These are phyloP conservation scores for Phania funesta DNA, from an alignment of 2,888 invertebrate genomes.

Conservation along the genomic window DNA sequence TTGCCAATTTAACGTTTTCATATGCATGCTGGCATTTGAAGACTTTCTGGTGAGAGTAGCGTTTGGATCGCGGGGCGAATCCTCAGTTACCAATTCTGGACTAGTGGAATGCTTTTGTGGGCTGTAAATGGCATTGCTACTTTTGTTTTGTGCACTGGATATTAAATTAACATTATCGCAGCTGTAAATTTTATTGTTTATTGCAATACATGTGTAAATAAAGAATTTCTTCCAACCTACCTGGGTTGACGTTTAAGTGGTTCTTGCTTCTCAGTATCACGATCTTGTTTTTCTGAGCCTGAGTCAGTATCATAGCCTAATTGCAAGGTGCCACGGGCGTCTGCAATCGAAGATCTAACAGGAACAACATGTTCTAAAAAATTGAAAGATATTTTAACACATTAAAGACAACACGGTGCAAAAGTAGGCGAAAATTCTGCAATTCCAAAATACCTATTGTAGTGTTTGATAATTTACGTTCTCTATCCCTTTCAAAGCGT, in stretches of 20 bases:
- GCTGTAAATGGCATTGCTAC: slow-evolving; percentile 46
- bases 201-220: neutral
- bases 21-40: slow-evolving; percentile 83
- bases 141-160: slow-evolving; percentile 65
- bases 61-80: slow-evolving; percentile 54
- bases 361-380: slow-evolving; percentile 84
- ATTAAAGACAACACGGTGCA: neutral
- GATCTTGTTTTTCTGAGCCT: slow-evolving; percentile 83
- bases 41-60: slow-evolving; percentile 83
- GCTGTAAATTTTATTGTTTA: slow-evolving; percentile 71
- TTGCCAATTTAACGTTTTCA: slow-evolving; percentile 75
- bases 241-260: slow-evolving; percentile 83
- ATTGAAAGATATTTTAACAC: neutral
- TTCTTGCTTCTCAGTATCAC: slow-evolving; percentile 82
- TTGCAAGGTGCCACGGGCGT: slow-evolving; percentile 86
- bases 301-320: slow-evolving; percentile 85
- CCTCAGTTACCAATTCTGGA: slow-evolving; percentile 54
- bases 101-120: slow-evolving; percentile 81
- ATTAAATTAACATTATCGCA: slow-evolving; percentile 80
- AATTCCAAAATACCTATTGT: slow-evolving; percentile 73
- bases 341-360: slow-evolving; percentile 87
- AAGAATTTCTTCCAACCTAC: slow-evolving; percentile 76
- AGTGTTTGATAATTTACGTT: slow-evolving; percentile 80
- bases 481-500: slow-evolving; percentile 81
- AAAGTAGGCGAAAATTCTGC: neutral